Base-by-base conservation (phyloP, 2,888 invertebrate genomes). In the Tuberolachnus salignus region DNA sequence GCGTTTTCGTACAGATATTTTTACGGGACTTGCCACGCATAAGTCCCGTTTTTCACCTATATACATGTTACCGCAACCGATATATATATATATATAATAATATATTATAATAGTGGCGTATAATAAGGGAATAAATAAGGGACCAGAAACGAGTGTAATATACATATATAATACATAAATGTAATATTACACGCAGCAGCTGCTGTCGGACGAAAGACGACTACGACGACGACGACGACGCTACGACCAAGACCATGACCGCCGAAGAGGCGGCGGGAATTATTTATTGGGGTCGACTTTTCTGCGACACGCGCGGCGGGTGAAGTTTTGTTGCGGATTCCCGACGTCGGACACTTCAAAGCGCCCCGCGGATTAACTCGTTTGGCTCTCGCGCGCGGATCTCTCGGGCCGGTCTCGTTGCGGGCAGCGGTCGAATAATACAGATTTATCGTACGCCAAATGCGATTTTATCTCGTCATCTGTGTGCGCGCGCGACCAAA, bases 381-480 rank as follows among this genome's bases (percentile, higher is more conserved):
- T 78, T 78, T 21, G 59, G 61, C n/a, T 23, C 23, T 34, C 26
- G 51, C 16, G 42, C 16, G 11, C 23, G n/a, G 19, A 49, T 61
- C 46, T 49, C 66, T 42, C 44, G 3, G 51, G n/a, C 46, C 46
- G 46, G 34, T 34, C 6, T 59, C 11, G 59, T 10, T 34, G 55
- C n/a, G 42, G 46, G 46, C 69, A n/a, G 42, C 19, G 55, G 67
- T 21, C 78, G 78, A 78, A 78, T 69, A 78, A 78, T 69, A 78
- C 78, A 69, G 78, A 78, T 78, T 78, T 78, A 78, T 78, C 78
- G 78, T 51, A 46, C 61, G 78, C 67, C 78, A 69, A 78, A 78
- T 69, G 78, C 78, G 78, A 78, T 78, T 69, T 78, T 78, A 78
- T 78, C 78, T 78, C 78, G 69, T 78, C 78, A 78, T 78, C 67